Base-by-base conservation (phyloP, 2,797 vertebrate species). In the Remorina albescens region DNA sequence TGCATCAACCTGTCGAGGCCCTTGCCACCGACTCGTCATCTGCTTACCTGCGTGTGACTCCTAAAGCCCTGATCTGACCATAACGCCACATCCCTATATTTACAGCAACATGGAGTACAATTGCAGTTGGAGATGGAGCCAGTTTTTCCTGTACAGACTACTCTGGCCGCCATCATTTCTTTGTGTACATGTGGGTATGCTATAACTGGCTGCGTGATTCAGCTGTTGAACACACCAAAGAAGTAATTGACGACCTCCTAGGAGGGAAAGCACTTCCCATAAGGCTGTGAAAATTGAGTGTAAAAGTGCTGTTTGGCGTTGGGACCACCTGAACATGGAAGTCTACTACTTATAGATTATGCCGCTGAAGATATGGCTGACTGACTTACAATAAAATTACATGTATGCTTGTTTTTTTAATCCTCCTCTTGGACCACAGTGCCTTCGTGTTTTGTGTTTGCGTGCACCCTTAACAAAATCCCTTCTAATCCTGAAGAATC, bases 1-100 rank as follows among this genome's bases (percentile, higher is more conserved):
- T 91, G 86, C 60, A 67, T 73, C 51, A 74, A 86, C 86, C 81
- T 82, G 83, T 70, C 25, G 4, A 30, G 30, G 54, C 42, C 15
- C 44, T 67, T 54, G n/a, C 65, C 53, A 49, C 32, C 5, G 37
- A 59, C 41, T 63, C 42, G 55, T 56, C 71, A 44, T 49, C 63
- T 53, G 51, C 28, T 61, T 41, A 46, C 23, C 57, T 70, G 73
- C 67, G 41, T 64, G 50, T 58, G 57, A 47, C 54, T 72, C 23
- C 47, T 37, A 23, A 71, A 74, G 62, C 60, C 60, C 32, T 30
- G 34, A 71, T 77, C 65, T 78, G 60, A 65, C 50, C 32, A 72
- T 25, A 36, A 56, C 72, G 83, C 70, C 59, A 18, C 28, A 26
- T 76, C 37, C 41, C 67, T 56, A n/a, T 68, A 74, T 85, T 82